Base-by-base conservation (phyloP, 1,140 invertebrate species). In the Varroa destructor region DNA sequence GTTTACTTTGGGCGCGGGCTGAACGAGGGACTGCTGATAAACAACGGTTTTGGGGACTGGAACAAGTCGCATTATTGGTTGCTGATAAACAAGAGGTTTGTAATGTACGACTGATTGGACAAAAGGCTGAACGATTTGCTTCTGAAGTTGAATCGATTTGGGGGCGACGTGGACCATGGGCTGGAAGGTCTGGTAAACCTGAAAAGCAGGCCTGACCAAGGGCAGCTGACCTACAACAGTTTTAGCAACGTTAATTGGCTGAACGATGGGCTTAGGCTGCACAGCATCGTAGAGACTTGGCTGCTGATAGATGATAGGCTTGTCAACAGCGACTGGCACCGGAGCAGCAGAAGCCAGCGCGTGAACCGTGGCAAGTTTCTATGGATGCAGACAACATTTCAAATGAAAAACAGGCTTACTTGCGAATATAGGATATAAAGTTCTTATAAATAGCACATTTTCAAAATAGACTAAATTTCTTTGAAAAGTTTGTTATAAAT, bases 101-200 rank as follows among this genome's bases (percentile, higher is more conserved):
- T 51, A 8, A 8, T 5, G 46, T 25, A 25, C 25, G 25, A 25
- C 25, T 51, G 3, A 8, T 3, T 51, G 46, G 46, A 51, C 46
- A 51, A 51, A 5, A 5, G 46, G 46, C 46, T 51, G 46, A 51
- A 51, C 46, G 46, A 51, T 51, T 51, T 3, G 46, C 46, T 36
- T 3, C 3, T 58, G 57, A 58, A 58, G 1, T 3, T 51, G 46
- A 8, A 51, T 8, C 14, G 61, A 37, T 37, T 40, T 67, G 1
- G 14, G 61, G 12, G 40, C 40, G 12, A 1, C 61, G 61, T 67
- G 57, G 12, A 58, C 57, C 3, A 58, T 6, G 3, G 57, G 57
- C 57, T 58, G 61, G 40, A 67, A 4, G 61, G 14, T 67, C 61
- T 67, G 61, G 61, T 67, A 67, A 37, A 67, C 61, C 36, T 67